Evolutionary conservation across 23 tunicate genomes (phyloP).

Genomic region (Trididemnum clinides): DNA sequence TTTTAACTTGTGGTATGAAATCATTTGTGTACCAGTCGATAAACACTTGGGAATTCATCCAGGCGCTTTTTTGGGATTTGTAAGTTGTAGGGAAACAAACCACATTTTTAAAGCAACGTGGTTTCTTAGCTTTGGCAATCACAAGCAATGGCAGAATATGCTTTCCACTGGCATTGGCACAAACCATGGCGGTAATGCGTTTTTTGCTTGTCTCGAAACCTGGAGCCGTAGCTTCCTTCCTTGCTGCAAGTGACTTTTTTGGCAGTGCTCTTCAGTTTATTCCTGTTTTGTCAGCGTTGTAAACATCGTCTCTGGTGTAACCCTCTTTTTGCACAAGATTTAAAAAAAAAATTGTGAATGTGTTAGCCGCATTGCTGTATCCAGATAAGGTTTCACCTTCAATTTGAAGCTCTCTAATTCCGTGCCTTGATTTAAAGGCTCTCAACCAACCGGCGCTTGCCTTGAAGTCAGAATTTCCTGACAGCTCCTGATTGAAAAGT

Average conservation of each 20-base stretch:
- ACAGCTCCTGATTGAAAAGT: constrained; percentile 31
- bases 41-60: constrained; percentile 37
- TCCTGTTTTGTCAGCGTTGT: constrained; percentile 26
- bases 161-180: constrained; percentile 35
- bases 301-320: constrained; percentile 28
- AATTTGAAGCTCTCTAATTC: constrained; percentile 33
- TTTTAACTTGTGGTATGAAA: constrained; percentile 21
- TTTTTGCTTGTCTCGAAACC: constrained; percentile 30
- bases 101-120: constrained; percentile 29
- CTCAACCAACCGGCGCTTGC: constrained; percentile 26
- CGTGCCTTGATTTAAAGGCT: constrained; percentile 21
- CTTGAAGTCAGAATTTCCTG: constrained; percentile 35
- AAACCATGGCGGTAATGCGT: constrained; percentile 35
- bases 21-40: constrained; percentile 33
- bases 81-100: constrained; percentile 27
- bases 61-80: constrained; percentile 31
- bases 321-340: constrained; percentile 35
- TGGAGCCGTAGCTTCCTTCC: constrained; percentile 36
- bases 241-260: constrained; percentile 34
- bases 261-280: constrained; percentile 23
- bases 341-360: neutral
- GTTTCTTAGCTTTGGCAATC: constrained; percentile 29
- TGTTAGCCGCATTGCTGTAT: constrained; percentile 33
- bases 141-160: constrained; percentile 37
- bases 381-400: constrained; percentile 31